Base-by-base conservation (phyloP, 2,888 invertebrate genomes). In the Cataglyphis albicans region DNA sequence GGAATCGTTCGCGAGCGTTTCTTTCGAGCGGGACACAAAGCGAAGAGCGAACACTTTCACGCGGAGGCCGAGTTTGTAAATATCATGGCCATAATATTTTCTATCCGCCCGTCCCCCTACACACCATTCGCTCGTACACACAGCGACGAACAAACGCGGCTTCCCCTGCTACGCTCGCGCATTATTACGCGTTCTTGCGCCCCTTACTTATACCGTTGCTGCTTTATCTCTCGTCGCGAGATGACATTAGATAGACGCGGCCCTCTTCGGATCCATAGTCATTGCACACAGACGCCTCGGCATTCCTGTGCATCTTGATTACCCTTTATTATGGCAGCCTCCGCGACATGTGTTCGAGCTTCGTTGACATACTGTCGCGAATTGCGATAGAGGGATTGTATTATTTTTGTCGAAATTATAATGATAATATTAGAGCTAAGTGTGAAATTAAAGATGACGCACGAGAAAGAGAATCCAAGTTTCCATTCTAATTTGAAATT, bases 21-120 rank as follows among this genome's bases (percentile, higher is more conserved):
- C 81, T 87, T 89, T 59, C 85, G 88, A 83, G 87, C 90, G 84
- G 84, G 78, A 88, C 87, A 90, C 89, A 90, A 91, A 90, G 89
- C 90, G 89, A 91, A 82, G 89, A 92, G 85, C 88, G 90, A 91
- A 91, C 91, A 93, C 93, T 93, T 93, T 93, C 93, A 93, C 93
- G 92, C 88, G 88, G 92, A 92, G 91, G 90, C 92, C 92, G 91
- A 88, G 89, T 92, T 92, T 87, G 91, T 93, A 93, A 93, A 93
- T 93, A 93, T 93, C 93, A 93, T 93, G 93, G 93, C 93, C 93
- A 93, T 91, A 93, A 25, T 25, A 25, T 93, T 92, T 93, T 86
- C 90, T 84, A 88, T 85, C 83, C 85, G 80, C 83, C 90, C 86
- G 84, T 89, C 89, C 67, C 41, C 41, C 83, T 32, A 32, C 83